Evolutionary conservation across 2,113 vertebrate species (phyloP), one percentile per base, ranked within the genome.

Genomic region (Cyphomyrus plagiostoma): DNA sequence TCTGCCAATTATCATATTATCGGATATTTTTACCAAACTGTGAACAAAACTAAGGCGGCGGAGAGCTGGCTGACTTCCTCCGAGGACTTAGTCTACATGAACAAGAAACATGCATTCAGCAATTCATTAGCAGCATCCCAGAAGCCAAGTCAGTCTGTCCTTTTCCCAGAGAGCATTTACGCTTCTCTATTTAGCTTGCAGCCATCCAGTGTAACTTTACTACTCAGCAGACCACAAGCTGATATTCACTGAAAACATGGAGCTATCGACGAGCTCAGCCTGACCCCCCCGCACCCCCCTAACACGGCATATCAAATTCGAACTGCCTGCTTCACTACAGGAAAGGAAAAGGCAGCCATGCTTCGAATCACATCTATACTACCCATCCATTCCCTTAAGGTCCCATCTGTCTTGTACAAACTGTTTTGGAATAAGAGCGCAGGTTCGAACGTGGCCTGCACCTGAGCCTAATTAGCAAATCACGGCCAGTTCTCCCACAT

Each of bases 391-490:
- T 80, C 74, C 83, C 50, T 15, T 86, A 50, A 49, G 83, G 83
- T 10, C 83, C 83, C 83, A 86, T 86, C 83, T 86, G 83, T 48
- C 46, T 26, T n/a, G 48, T 9, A 2, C 23, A 30, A 86, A 70
- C 62, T 48, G 39, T 21, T n/a, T 26, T 15, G 23, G 23, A 50
- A 50, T 48, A 26, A 50, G 1, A 66, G 58, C 21, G 9, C 58
- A 26, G 7, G 42, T 48, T 84, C 3, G 45, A n/a, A 48, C 23
- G 3, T 10, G 26, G n/a, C n/a, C 46, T 5, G n/a, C 83, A 86
- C n/a, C 83, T 50, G 83, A 50, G 83, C 83, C 83, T 46, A 86
- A 86, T 86, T 48, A 86, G 83, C 46, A 15, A 50, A 86, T 50
- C 45, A 48, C 83, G 15, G 48, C 46, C 23, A 26, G 48, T 15